Evolutionary conservation across 2,113 vertebrate species (phyloP), one percentile per base, ranked within the genome.

Genomic region (Isichthys henryi): DNA sequence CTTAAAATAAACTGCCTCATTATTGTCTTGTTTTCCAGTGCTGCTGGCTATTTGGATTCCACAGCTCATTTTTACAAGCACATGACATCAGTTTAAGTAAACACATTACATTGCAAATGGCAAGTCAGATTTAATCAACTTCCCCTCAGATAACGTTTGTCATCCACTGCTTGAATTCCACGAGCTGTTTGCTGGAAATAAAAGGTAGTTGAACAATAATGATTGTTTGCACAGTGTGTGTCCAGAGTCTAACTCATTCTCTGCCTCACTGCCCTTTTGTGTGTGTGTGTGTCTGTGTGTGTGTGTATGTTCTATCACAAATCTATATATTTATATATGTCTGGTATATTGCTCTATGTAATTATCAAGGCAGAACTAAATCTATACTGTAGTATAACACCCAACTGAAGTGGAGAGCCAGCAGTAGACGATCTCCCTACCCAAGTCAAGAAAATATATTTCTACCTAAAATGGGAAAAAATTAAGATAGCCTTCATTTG

Each of bases 21-120:
- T 87, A 56, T 56, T 87, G 53, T 21, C 50, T 87, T 39, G 85
- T 87, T 87, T 56, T 86, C 10, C 48, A 50, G 48, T 13, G n/a
- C 84, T 86, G 48, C 31, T 87, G 50, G 50, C 45, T 87, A 39
- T 53, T 87, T 87, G 50, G 13, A 56, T 27, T 87, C 19, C 50
- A 53, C 85, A 53, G n/a, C 50, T 87, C 48, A 56, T 53, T 87
- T 87, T 53, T 87, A 48, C 27, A 53, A 87, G 49, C 85, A 56
- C 85, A 87, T 53, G 85, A 56, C 50, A 87, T 53, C 49, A 39
- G 49, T 56, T 53, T 56, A 53, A 52, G 49, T 87, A 53, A 53
- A 53, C 85, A 87, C 85, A 53, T 53, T 48, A 87, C 85, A 52
- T 15, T 87, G 85, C 85, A 87, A 87, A 87, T 87, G 85, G 50